Conservation (phyloP, 2,113 vertebrate genomes). For the Corynorhinus townsendii region DNA sequence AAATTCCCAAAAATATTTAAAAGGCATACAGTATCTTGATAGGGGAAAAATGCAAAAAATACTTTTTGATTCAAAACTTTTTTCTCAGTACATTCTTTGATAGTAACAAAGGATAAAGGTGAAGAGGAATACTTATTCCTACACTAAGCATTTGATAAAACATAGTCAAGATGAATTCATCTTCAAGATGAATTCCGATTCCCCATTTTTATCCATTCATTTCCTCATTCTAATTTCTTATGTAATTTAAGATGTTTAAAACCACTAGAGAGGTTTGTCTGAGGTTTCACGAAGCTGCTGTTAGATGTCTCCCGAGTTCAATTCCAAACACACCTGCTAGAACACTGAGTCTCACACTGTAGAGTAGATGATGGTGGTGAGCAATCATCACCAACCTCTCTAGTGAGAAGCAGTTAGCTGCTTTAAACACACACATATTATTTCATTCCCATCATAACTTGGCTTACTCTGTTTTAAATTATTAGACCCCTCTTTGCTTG, state of each 20-base stretch:
- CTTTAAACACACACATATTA: conserved; percentile 14
- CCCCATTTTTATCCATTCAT: background rate
- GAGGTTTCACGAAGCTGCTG: background rate
- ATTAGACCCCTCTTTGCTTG: background rate
- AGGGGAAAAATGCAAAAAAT: background rate
- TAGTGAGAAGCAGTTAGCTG: background rate
- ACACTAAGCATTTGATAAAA: background rate
- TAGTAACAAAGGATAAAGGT: background rate
- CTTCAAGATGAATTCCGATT: conserved; percentile 17
- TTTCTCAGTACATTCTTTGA: background rate
- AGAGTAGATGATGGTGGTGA: background rate
- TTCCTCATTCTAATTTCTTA: background rate
- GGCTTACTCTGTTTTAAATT: background rate
- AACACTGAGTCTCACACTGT: background rate
- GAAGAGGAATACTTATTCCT: conserved; percentile 21
- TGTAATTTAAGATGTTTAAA: conserved; percentile 29
- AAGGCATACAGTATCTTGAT: background rate
- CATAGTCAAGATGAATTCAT: background rate
- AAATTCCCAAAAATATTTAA: background rate
- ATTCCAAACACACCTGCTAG: background rate
- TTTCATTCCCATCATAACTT: background rate
- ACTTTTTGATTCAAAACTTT: background rate
- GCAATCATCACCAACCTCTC: background rate
- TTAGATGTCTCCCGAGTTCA: background rate
- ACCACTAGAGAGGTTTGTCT: background rate